Evolutionary conservation across 2,888 invertebrate species (phyloP).

Genomic region (Archips xylosteana): DNA sequence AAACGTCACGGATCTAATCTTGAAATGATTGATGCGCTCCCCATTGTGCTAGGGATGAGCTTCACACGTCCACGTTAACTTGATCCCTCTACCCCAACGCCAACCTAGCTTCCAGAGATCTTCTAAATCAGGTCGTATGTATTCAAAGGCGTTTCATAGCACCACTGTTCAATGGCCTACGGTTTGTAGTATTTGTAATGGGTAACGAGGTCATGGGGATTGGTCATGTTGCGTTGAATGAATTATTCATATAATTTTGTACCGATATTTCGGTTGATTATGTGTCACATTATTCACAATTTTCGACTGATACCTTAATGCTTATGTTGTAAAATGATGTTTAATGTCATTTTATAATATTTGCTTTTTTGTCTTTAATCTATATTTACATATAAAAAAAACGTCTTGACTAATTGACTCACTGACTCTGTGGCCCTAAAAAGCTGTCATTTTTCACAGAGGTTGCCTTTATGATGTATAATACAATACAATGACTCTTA

Average conservation of each 20-base stretch:
- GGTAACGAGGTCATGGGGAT: slow-evolving; percentile 35
- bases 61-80: slow-evolving; percentile 42
- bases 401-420: too few species aligned
- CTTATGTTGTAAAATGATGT: slow-evolving; percentile 42
- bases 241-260: slow-evolving; percentile 73
- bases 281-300: slow-evolving; percentile 75
- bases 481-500: too few species aligned
- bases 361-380: background rate
- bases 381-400: background rate
- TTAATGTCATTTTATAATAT: slow-evolving; percentile 43
- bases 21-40: slow-evolving; percentile 60
- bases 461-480: too few species aligned
- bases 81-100: slow-evolving; percentile 21
- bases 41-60: slow-evolving; percentile 51
- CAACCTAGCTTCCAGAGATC: slow-evolving; percentile 13
- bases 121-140: slow-evolving; percentile 37
- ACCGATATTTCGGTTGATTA: slow-evolving; percentile 61
- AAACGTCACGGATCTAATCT: slow-evolving; percentile 62
- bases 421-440: too few species aligned
- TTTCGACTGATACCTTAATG: slow-evolving; percentile 68
- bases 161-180: slow-evolving; percentile 19
- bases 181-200: background rate
- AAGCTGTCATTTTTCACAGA: too few species aligned
- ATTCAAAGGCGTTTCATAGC: slow-evolving; percentile 36
- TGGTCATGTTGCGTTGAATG: slow-evolving; percentile 53